These are phyloP conservation scores for Scomber scombrus DNA, from an alignment of 2,113 vertebrate species.

Conservation along the genomic window DNA sequence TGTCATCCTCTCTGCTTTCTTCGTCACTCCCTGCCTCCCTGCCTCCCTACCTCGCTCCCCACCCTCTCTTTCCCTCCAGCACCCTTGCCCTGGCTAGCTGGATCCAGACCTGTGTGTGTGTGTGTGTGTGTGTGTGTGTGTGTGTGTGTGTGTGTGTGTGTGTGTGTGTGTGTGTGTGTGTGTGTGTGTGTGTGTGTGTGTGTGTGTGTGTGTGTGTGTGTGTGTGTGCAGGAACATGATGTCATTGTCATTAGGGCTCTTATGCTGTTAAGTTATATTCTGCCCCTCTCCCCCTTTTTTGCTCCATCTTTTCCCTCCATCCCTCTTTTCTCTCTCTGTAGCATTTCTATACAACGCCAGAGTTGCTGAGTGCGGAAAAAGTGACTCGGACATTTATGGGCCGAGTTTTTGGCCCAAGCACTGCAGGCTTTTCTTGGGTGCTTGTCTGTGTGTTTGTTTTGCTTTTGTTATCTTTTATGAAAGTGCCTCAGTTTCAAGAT, in stretches of 20 bases:
- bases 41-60: conserved; percentile 28
- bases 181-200: conserved; percentile 14
- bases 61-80: conserved; percentile 23
- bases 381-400: conserved; percentile 75
- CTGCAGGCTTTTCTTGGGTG: conserved; percentile 56
- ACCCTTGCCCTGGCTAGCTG: conserved; percentile 26
- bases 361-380: conserved; percentile 79
- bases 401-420: conserved; percentile 60
- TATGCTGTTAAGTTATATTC: conserved; percentile 59
- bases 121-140: conserved; percentile 22
- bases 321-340: conserved; percentile 19
- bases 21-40: conserved; percentile 16
- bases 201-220: conserved; percentile 33
- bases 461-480: conserved; percentile 33
- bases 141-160: conserved; percentile 23
- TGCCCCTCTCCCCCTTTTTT: conserved; percentile 28
- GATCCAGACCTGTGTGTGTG: conserved; percentile 37
- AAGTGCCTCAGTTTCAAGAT: conserved; percentile 58
- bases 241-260: conserved; percentile 69
- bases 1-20: conserved; percentile 60
- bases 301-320: conserved; percentile 26
- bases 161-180: conserved; percentile 32
- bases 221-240: conserved; percentile 49
- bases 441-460: conserved; percentile 59
- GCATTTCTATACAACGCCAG: conserved; percentile 60